Evolutionary conservation across 2,113 vertebrate genomes (phyloP).

Genomic region (Maccullochella peelii): DNA sequence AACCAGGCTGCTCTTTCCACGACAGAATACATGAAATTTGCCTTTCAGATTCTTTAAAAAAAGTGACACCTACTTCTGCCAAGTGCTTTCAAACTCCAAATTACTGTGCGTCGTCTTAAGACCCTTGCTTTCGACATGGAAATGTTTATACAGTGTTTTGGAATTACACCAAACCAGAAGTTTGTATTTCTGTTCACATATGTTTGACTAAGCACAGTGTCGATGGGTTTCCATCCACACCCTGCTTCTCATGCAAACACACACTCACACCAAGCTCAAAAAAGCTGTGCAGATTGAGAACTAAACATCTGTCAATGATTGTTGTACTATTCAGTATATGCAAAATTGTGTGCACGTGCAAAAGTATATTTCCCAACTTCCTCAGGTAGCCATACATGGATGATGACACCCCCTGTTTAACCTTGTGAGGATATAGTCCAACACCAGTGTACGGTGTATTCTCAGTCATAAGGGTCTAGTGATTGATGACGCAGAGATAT

Average conservation of each 20-base stretch:
- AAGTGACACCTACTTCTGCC: constrained; percentile 9
- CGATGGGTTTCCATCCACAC: not conserved
- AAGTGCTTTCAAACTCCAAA: constrained; percentile 20
- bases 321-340: not conserved
- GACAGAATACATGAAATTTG: not conserved
- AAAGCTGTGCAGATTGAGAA: not conserved
- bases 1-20: not conserved
- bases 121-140: not conserved
- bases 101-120: not conserved
- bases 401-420: not conserved
- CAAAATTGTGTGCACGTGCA: not conserved
- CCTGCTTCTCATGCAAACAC: not conserved
- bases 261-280: not conserved
- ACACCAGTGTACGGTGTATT: not conserved
- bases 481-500: not conserved
- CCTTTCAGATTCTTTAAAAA: constrained; percentile 26
- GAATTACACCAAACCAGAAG: not conserved
- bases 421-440: not conserved
- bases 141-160: not conserved
- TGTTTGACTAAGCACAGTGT: not conserved
- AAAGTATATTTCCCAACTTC: not conserved
- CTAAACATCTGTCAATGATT: not conserved
- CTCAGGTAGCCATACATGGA: not conserved
- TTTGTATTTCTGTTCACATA: not conserved
- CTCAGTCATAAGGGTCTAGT: not conserved